These are phyloP conservation scores for Felis catus DNA, from an alignment of 2,113 vertebrate genomes.

Conservation along the genomic window F.catus_Fca126_mat1.0 CM031417.1:40316501-40317000, in stretches of 20 bases:
- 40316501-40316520: not conserved
- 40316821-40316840: not conserved
- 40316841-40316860: not conserved
- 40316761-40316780: not conserved
- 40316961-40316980: not conserved
- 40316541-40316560: no score
- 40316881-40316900: not conserved
- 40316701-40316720: not conserved
- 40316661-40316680: not conserved
- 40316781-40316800: not conserved
- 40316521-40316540: not conserved
- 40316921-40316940: not conserved
- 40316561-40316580: not conserved
- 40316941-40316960: not conserved
- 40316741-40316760: not conserved
- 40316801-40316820: not conserved
- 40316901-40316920: not conserved
- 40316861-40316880: not conserved
- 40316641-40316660: not conserved
- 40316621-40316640: not conserved
- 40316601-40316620: not conserved
- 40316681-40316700: not conserved
- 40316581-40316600: not conserved
- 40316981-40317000: not conserved
- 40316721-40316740: not conserved